Evolutionary conservation across 1,140 invertebrate species (phyloP), one percentile per base, ranked within the genome.

Genomic region (Atta texana): DNA sequence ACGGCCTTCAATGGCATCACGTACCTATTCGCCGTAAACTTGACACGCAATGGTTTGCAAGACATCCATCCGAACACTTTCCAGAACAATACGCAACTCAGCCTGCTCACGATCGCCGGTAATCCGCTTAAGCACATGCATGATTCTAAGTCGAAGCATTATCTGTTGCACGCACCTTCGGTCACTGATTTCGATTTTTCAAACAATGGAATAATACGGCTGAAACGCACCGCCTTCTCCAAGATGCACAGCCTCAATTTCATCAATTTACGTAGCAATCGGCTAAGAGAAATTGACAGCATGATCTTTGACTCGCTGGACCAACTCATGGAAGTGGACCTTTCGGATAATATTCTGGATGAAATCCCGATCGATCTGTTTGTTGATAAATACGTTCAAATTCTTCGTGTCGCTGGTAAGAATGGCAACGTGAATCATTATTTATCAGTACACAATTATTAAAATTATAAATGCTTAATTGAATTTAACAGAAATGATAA

Each of bases 151-250:
- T 64, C 53, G 2, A 94, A 95, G 21, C 94, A 96, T 12, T 96
- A 96, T 82, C 95, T 97, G 51, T 90, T 97, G 3, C 95, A 96
- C 75, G 96, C 97, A 12, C 94, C 96, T 2, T 96, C 95, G 44
- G 95, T 97, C 24, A 96, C 96, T 84, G 97, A 97, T 92, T 93
- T 97, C 39, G 96, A 96, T 84, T 94, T 97, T 64, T 97, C 97
- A 10, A 95, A 96, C 63, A 97, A 97, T 92, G 96, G 96, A 63
- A 93, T 97, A 74, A 94, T 95, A 68, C 95, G 96, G 82, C 93
- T 97, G 39, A 95, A 96, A 2, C 95, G 95, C 49, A 95, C 95
- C 21, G 96, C 96, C 1, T 97, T 97, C 85, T 94, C 95, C 6
- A 95, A 96, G 85, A 96, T 97, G 94, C 93, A 95, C 5, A 96